phyloP scores from a whole-genome alignment of 1,140 invertebrate species.

The Notospermus geniculatus region DNA sequence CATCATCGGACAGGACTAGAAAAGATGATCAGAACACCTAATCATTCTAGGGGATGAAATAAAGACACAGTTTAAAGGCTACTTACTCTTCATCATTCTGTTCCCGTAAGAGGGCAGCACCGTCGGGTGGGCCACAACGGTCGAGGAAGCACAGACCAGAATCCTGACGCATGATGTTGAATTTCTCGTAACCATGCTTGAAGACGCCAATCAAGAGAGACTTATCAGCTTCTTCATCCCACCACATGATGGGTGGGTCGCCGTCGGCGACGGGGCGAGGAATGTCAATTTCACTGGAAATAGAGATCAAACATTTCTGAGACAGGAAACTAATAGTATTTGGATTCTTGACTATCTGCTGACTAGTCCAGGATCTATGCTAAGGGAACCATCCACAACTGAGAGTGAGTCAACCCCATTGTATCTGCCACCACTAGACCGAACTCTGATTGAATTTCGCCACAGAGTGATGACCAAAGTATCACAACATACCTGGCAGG shows the following conservation, averaged over 20 bases:
- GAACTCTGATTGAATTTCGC: too few species aligned
- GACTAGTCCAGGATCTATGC: too few species aligned
- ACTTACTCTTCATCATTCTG: constrained; percentile 44
- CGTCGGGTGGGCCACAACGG: constrained; percentile 80
- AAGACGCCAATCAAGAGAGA: constrained; percentile 95
- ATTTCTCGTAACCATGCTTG: constrained; percentile 98
- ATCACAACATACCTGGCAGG: constrained; percentile 70
- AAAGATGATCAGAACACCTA: too few species aligned
- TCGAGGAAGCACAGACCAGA: constrained; percentile 86
- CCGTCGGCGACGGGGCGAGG: constrained; percentile 52
- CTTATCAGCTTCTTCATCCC: constrained; percentile 95
- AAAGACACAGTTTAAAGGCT: too few species aligned
- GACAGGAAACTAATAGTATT: too few species aligned
- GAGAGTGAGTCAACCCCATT: too few species aligned
- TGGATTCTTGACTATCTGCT: too few species aligned
- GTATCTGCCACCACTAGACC: too few species aligned
- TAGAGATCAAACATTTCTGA: constrained; percentile 8
- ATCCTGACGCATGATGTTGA: constrained; percentile 91
- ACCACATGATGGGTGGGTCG: constrained; percentile 80
- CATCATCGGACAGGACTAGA: constrained; percentile 31
- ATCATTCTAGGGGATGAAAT: too few species aligned
- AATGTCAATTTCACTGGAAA: constrained; percentile 47
- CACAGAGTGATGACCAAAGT: neutral
- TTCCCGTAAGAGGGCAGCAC: constrained; percentile 60
- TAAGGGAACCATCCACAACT: too few species aligned